phyloP scores from a whole-genome alignment of 2,797 vertebrate genomes.

The Saguinus oedipus region DNA sequence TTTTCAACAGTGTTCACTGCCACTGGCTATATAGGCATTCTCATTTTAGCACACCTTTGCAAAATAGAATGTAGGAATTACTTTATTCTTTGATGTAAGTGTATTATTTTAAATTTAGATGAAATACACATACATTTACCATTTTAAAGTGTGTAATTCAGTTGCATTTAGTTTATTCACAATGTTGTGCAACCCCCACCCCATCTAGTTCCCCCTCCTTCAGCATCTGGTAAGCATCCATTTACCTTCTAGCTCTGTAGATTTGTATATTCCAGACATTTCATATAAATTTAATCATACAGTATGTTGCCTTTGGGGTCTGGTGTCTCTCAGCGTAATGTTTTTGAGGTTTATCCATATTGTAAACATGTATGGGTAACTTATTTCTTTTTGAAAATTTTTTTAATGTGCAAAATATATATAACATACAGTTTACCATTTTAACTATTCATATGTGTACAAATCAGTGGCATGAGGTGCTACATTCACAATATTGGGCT shows the following conservation, averaged over 20 bases:
- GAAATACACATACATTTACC: not conserved
- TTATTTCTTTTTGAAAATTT: not conserved
- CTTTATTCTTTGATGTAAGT: not conserved
- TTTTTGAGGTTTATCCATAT: too few relatives aligned
- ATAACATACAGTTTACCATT: not conserved
- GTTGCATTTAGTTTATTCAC: not conserved
- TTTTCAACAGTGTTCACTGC: not conserved
- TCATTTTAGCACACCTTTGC: not conserved
- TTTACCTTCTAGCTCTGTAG: not conserved
- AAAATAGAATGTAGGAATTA: not conserved
- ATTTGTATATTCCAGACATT: not conserved
- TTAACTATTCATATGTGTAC: not conserved
- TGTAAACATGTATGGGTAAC: not conserved
- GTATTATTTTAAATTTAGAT: not conserved
- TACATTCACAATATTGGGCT: not conserved
- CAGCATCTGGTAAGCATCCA: not conserved
- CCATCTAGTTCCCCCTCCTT: not conserved
- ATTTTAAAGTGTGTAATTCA: not conserved
- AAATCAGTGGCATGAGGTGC: not conserved
- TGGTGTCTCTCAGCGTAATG: too few relatives aligned
- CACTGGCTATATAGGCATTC: not conserved
- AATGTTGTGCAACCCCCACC: not conserved
- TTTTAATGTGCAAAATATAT: not conserved
- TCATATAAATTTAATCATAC: not conserved
- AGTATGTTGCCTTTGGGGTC: not conserved